Evolutionary conservation across 2,888 invertebrate species (phyloP).

Genomic region (Prenolepis imparis): DNA sequence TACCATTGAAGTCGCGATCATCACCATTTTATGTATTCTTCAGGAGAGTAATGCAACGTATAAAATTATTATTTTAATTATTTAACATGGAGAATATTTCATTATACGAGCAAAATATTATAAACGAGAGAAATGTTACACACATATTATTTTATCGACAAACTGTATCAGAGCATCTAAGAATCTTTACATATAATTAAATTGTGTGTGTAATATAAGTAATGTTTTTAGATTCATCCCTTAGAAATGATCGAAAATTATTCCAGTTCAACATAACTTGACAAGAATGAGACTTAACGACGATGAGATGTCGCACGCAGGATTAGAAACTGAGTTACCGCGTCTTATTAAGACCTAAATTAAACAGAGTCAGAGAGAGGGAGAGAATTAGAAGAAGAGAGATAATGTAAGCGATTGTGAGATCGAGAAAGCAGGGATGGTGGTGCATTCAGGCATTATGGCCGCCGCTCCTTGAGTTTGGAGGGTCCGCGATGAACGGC

Average conservation of each 20-base stretch:
- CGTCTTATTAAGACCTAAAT: conserved; percentile 85
- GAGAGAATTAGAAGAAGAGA: conserved; percentile 43
- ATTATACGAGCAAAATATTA: neutral
- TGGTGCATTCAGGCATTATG: conserved; percentile 85
- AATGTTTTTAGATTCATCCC: neutral
- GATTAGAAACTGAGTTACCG: conserved; percentile 81
- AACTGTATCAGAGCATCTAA: neutral
- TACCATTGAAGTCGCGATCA: neutral
- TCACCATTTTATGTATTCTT: neutral
- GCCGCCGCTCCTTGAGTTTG: conserved; percentile 84
- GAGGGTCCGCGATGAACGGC: conserved; percentile 82
- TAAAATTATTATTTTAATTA: neutral
- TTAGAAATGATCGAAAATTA: conserved; percentile 11
- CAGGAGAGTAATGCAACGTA: neutral
- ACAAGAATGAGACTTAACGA: conserved; percentile 75
- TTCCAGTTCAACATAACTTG: conserved; percentile 58
- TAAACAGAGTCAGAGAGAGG: conserved; percentile 67
- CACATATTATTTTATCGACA: neutral
- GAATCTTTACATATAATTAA: conserved; percentile 5
- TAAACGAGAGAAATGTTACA: neutral
- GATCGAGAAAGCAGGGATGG: conserved; percentile 76
- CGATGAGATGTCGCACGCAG: conserved; percentile 78
- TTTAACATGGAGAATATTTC: neutral
- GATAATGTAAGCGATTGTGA: conserved; percentile 49
- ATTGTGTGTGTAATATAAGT: neutral